Evolutionary conservation across 2,797 vertebrate species (phyloP).

Genomic region (Pangasius mekongensis): DNA sequence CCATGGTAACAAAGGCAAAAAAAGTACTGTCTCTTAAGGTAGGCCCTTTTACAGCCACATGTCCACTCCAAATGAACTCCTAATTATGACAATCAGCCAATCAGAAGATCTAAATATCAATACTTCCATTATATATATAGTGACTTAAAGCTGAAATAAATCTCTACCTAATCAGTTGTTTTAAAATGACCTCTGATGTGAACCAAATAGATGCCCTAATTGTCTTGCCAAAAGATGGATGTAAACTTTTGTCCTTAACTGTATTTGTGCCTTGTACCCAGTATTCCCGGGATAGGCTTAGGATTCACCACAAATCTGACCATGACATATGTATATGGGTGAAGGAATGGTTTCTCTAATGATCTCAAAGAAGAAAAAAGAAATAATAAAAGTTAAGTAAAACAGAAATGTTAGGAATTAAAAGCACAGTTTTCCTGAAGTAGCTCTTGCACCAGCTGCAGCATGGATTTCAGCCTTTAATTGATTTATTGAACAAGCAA

Average conservation of each 20-base stretch:
- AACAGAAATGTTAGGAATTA: neutral
- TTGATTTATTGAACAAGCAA: slow-evolving; percentile 26
- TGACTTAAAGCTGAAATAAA: neutral
- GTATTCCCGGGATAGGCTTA: neutral
- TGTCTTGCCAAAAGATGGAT: neutral
- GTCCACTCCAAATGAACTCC: neutral
- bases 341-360: neutral
- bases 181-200: neutral
- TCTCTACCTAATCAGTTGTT: neutral
- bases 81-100: neutral
- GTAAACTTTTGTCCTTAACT: neutral
- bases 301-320: neutral
- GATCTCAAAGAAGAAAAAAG: neutral
- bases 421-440: neutral
- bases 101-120: neutral
- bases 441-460: neutral
- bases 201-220: neutral
- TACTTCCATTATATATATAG: neutral
- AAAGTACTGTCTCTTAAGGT: neutral
- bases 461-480: neutral
- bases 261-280: neutral
- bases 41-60: neutral
- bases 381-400: neutral
- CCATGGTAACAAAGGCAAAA: neutral
- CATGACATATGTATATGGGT: neutral